These are phyloP conservation scores for Antheraea pernyi DNA, from an alignment of 1,140 invertebrate genomes.

Conservation along the genomic window DNA sequence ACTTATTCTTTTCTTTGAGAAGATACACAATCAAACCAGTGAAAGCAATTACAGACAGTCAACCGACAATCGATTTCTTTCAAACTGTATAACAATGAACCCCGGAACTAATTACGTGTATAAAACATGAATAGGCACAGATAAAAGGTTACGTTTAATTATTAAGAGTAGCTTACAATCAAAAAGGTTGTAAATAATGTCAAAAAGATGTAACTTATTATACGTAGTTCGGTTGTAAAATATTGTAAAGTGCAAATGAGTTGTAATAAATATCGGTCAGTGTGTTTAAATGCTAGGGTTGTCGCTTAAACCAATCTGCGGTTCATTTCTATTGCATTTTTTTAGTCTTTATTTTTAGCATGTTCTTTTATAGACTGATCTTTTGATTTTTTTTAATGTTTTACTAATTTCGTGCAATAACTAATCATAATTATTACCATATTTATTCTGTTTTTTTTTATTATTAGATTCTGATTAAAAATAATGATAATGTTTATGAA, in stretches of 20 bases:
- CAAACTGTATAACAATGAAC: slow-evolving; percentile 11
- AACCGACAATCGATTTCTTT: slow-evolving; percentile 9
- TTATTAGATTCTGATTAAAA: too few species aligned
- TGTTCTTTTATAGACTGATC: too few species aligned
- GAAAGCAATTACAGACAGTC: slow-evolving; percentile 36
- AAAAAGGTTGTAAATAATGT: not conserved
- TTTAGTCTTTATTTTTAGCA: too few species aligned
- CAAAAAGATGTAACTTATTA: slow-evolving; percentile 1
- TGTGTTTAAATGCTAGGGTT: slow-evolving; percentile 37
- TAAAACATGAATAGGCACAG: slow-evolving; percentile 37
- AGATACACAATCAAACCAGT: not conserved
- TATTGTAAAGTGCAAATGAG: slow-evolving; percentile 16
- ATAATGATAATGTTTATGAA: too few species aligned
- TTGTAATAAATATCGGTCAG: slow-evolving; percentile 47
- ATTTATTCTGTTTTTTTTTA: too few species aligned
- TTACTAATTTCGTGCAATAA: too few species aligned
- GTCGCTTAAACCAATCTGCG: too few species aligned
- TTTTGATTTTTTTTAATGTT: too few species aligned
- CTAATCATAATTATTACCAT: too few species aligned
- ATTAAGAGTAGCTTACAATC: slow-evolving; percentile 21
- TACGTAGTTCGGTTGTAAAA: not conserved
- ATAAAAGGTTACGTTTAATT: slow-evolving; percentile 20
- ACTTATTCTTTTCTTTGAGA: not conserved
- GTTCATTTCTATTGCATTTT: too few species aligned
- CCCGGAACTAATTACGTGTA: slow-evolving; percentile 50